Base-by-base conservation (phyloP, 2,797 vertebrate genomes). In the Etheostoma nigrum region DNA sequence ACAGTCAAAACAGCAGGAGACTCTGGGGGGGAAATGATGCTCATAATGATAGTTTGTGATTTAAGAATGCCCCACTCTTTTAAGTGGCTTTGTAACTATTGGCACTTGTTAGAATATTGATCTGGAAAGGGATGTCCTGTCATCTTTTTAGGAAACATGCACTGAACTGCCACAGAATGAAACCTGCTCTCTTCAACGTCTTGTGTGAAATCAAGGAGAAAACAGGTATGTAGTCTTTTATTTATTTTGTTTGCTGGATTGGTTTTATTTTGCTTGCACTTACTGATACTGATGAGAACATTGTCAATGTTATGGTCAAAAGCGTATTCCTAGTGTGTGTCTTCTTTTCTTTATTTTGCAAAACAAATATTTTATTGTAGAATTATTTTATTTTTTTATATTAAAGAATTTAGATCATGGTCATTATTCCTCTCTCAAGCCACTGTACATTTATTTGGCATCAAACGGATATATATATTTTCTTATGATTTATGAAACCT, bases 201-300 rank as follows among this genome's bases (percentile, higher is more conserved):
- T 95, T 99, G 93, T 99, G 98, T 94, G 98, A 99, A 96, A 99
- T 99, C 90, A 99, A 99, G 94, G 98, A 99, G 80, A 99, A 99
- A 95, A 99, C 98, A 96, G 98, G 98, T 99, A 96, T 94, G 91
- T 70, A 54, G 25, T 59, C 30, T 60, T 9, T 47, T 51, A 0
- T 40, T 70, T 57, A 9, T 54, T 21, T 42, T 27, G 13, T 78
- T 59, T 68, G 61, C 33, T 68, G 54, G 42, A 5, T 27, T 53
- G 9, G 9, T 25, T 7, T n/a, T 40, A 12, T 23, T 30, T 44
- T n/a, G 21, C 18, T 42, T 36, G 14, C 42, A 23, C 23, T 59
- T 15, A 4, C 2, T 2, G 33, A 55, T 19, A 23, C n/a, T 51
- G 11, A 15, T n/a, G 14, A 71, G 40, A 42, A 27, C 2, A 10